Evolutionary conservation across 2,797 vertebrate species (phyloP), one percentile per base, ranked within the genome.

Genomic region (Molothrus aeneus): DNA sequence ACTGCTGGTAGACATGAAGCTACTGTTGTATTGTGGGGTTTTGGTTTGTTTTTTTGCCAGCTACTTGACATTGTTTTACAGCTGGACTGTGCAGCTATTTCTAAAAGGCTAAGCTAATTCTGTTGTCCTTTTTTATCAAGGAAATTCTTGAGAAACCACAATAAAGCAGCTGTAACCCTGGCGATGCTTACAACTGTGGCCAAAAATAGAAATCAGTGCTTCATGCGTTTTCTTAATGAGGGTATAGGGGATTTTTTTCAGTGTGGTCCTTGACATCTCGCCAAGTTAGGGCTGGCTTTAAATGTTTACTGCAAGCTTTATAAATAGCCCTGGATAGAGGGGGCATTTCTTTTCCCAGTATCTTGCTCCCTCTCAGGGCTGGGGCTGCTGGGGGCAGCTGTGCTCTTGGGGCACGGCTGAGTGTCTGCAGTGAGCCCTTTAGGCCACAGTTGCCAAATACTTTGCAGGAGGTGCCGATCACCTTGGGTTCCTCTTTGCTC

Each of bases 41-140:
- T 94, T 48, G 28, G 34, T 77, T 93, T 92, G 80, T 0, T 61
- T 92, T 92, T 60, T 71, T 84, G 81, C 74, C 84, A 95, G 25
- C 79, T 83, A 93, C 69, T 94, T 97, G 88, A 88, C 91, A 71
- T 85, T 95, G 91, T 85, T 90, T 95, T 96, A 91, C 65, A 85
- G 68, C 90, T 77, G 88, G 81, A 74, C 54, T 80, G 7, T 78
- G 69, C 8, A 8, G 36, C 88, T 93, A 29, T 95, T 95, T 91
- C 95, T 90, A 93, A 91, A 95, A 88, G 80, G 89, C 90, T 90
- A 68, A 95, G 94, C 95, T 96, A 93, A 92, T 95, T 94, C 84
- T 92, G 65, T 93, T 97, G 92, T 95, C 90, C 78, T 95, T 86
- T 88, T 97, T 97, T 96, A 93, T 95, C 93, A 94, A 96, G 77